Evolutionary conservation across 2,888 invertebrate genomes (phyloP).

Genomic region (Bombyx huttoni): DNA sequence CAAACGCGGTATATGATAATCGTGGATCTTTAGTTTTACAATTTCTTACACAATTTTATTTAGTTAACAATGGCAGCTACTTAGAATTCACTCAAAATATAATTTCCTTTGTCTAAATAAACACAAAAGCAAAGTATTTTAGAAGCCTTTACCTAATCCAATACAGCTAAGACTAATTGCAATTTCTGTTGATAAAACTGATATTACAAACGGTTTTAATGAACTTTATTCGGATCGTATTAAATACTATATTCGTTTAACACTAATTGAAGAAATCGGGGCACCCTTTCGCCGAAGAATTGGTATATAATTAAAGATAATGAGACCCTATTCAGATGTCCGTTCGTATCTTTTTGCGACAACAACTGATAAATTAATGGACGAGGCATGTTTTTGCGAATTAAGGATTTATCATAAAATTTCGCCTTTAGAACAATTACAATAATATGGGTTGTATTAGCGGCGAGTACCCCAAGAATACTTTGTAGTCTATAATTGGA

Average conservation of each 20-base stretch:
- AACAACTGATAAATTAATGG: conserved; percentile 15
- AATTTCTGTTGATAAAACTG: neutral
- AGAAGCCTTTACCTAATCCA: neutral
- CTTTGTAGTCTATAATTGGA: no score
- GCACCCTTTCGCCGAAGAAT: conserved; percentile 48
- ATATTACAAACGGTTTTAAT: neutral
- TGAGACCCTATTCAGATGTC: conserved; percentile 70
- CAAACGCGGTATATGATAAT: no score
- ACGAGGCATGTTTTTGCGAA: conserved; percentile 14
- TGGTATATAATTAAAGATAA: conserved; percentile 69
- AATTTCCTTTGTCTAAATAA: neutral
- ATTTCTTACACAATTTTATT: no score
- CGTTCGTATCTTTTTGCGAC: conserved; percentile 48
- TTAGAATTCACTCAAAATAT: neutral
- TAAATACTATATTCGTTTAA: neutral
- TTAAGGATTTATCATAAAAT: neutral
- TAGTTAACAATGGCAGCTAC: no score
- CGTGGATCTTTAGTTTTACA: no score
- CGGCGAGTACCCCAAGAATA: no score
- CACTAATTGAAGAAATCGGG: conserved; percentile 7
- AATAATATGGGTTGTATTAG: neutral
- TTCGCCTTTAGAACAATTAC: neutral
- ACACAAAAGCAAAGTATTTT: neutral
- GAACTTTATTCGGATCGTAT: neutral
- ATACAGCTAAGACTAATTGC: neutral